phyloP scores from a whole-genome alignment of 2,797 vertebrate species.

The Vultur gryphus region DNA sequence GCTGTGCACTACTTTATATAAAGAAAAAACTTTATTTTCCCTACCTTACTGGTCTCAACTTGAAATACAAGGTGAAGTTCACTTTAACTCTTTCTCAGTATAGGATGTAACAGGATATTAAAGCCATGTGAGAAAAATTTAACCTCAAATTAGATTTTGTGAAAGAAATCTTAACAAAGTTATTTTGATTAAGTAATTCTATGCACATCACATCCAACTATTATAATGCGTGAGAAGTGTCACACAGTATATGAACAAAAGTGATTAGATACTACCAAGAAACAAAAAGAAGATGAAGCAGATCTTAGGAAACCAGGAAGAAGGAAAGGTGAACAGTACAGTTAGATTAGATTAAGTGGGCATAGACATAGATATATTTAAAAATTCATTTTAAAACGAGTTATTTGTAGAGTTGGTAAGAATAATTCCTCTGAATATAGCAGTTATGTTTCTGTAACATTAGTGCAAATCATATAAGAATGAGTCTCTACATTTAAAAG shows the following conservation, averaged over 20 bases:
- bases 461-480: neutral
- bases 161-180: neutral
- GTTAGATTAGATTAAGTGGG: neutral
- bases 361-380: neutral
- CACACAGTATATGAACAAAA: neutral
- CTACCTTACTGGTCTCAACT: neutral
- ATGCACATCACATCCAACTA: neutral
- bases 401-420: neutral
- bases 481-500: neutral
- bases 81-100: neutral
- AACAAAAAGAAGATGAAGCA: neutral
- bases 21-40: neutral
- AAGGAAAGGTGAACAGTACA: neutral
- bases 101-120: neutral
- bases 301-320: neutral
- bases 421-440: neutral
- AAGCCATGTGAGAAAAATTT: neutral
- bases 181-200: neutral
- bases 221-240: neutral
- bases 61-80: neutral
- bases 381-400: neutral
- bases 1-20: neutral
- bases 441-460: neutral
- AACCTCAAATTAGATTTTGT: neutral
- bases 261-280: neutral